Evolutionary conservation across 2,113 vertebrate genomes (phyloP).

Genomic region (Paradisaea rubra): DNA sequence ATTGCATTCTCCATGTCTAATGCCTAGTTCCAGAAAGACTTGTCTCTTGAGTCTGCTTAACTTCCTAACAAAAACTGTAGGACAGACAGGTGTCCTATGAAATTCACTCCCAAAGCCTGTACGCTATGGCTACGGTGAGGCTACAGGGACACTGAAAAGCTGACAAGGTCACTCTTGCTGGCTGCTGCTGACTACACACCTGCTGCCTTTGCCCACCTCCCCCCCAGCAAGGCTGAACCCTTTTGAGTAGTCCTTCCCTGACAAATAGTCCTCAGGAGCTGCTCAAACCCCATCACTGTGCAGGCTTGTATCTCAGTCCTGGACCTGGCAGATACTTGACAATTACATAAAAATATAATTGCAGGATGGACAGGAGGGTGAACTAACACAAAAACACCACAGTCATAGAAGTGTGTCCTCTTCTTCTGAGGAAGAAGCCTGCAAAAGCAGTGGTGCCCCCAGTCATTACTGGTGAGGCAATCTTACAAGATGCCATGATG

Average conservation of each 20-base stretch:
- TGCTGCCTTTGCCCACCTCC: background rate
- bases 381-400: background rate
- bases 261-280: background rate
- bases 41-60: background rate
- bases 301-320: background rate
- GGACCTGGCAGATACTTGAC: background rate
- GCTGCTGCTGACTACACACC: background rate
- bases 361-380: background rate
- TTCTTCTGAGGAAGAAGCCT: background rate
- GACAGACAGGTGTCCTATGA: background rate
- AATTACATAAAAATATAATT: background rate
- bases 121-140: background rate
- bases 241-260: background rate
- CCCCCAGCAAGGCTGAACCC: background rate
- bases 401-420: accelerated
- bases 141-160: background rate
- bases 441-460: background rate
- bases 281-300: accelerated
- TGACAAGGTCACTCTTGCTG: background rate
- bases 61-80: background rate
- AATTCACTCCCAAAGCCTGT: background rate
- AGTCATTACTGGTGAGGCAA: background rate
- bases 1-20: background rate
- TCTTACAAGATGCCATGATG: accelerated
- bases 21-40: background rate